A percentile compares a stretch with the other conserved stretches of the same genome.
Evolutionary conservation across 2,888 invertebrate species (phyloP).

Genomic region (Pegoplata infirma): DNA sequence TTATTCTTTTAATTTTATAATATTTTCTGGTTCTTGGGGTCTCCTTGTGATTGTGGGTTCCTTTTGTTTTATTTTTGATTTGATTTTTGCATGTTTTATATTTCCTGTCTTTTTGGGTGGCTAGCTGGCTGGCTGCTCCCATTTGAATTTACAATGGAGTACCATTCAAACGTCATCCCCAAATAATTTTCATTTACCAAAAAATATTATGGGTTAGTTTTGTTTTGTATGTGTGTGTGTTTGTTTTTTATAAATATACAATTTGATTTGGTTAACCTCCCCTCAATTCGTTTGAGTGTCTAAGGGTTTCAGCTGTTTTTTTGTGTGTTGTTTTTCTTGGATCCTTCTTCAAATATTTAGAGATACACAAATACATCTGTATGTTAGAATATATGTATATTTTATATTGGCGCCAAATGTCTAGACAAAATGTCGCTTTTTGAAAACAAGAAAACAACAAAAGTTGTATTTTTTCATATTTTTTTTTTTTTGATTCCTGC

Average conservation of each 20-base stretch:
- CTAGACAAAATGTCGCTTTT: constrained; percentile 68
- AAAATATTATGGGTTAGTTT: constrained; percentile 11
- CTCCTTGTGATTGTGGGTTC: neutral
- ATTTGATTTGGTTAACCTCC: constrained; percentile 21
- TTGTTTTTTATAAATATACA: neutral
- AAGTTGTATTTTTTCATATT: constrained; percentile 16
- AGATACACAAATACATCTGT: neutral
- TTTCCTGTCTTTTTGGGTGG: constrained; percentile 27
- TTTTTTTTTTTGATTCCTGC: constrained; percentile 57
- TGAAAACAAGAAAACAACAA: neutral
- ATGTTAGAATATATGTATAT: constrained; percentile 3
- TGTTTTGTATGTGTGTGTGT: neutral
- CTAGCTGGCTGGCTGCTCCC: neutral
- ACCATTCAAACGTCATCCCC: constrained; percentile 14
- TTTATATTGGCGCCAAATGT: constrained; percentile 67
- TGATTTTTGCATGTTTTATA: constrained; percentile 49
- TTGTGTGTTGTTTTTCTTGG: constrained; percentile 28
- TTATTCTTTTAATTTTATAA: constrained; percentile 12
- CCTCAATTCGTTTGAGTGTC: constrained; percentile 14
- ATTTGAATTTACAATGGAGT: neutral
- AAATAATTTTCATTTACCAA: constrained; percentile 1
- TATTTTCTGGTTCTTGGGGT: constrained; percentile 28
- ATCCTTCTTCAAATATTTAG: neutral
- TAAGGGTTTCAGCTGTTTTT: constrained; percentile 3
- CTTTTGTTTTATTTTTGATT: constrained; percentile 30